These are phyloP conservation scores for Notothenia coriiceps DNA, from an alignment of 2,113 vertebrate species.

Conservation along the genomic window DNA sequence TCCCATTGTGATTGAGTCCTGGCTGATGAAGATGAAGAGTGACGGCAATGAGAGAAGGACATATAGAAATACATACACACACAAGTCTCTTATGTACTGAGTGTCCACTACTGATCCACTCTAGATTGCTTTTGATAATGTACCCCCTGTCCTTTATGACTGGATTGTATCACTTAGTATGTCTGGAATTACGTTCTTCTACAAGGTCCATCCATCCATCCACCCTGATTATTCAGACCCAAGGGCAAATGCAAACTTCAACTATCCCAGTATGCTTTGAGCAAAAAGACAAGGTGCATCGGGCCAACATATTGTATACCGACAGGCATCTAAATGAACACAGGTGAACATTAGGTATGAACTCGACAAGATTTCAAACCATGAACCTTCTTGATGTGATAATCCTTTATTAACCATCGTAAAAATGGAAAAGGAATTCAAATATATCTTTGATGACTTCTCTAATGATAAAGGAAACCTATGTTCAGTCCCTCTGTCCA, in stretches of 20 bases:
- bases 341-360: no score
- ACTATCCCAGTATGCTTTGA: conserved; percentile 1
- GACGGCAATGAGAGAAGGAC: conserved; percentile 31
- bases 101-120: conserved; percentile 13
- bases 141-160: background rate
- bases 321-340: background rate
- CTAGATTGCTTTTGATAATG: background rate
- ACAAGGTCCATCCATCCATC: conserved; percentile 11
- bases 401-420: background rate
- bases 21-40: conserved; percentile 58
- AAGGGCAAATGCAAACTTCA: background rate
- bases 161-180: conserved; percentile 1
- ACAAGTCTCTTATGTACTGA: background rate
- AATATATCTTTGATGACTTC: background rate
- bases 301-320: background rate
- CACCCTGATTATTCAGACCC: conserved; percentile 8
- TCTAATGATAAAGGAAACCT: background rate
- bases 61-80: conserved; percentile 9
- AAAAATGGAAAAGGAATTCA: background rate
- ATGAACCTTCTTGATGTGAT: background rate
- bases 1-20: conserved; percentile 58
- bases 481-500: background rate
- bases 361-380: background rate
- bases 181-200: background rate
- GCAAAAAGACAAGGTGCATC: background rate